These are phyloP conservation scores for Caenorhabditis sp. DNA, from an alignment of 2,888 invertebrate genomes.

Conservation along the genomic window DNA sequence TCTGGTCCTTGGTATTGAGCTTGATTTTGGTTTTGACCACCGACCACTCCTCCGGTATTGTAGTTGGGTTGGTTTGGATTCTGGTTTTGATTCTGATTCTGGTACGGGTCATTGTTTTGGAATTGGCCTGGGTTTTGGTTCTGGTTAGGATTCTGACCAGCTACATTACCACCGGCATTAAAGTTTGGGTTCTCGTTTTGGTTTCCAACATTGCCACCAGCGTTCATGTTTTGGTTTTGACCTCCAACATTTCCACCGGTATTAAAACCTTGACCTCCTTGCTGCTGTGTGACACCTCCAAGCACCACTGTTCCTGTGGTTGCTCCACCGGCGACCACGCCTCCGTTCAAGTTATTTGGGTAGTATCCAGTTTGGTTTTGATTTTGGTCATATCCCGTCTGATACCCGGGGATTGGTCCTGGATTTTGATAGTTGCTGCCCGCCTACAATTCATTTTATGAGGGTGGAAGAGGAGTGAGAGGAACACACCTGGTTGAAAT, in stretches of 20 bases:
- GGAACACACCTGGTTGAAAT: constrained; percentile 58
- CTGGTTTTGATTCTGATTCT: constrained; percentile 8
- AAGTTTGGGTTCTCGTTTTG: constrained; percentile 3
- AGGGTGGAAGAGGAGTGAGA: not conserved
- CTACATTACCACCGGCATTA: constrained; percentile 3
- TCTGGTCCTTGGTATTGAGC: not conserved
- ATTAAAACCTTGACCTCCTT: not conserved
- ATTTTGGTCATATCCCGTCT: constrained; percentile 53
- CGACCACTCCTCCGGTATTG: not conserved
- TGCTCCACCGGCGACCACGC: constrained; percentile 49
- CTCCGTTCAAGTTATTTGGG: constrained; percentile 48
- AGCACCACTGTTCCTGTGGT: constrained; percentile 26
- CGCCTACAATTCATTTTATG: constrained; percentile 15
- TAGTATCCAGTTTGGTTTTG: constrained; percentile 36
- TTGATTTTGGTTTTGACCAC: constrained; percentile 5
- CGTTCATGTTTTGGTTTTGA: constrained; percentile 25
- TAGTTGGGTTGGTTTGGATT: not conserved
- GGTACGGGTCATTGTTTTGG: constrained; percentile 4
- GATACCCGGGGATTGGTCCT: constrained; percentile 53
- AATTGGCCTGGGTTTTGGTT: constrained; percentile 15
- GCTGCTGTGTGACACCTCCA: constrained; percentile 32
- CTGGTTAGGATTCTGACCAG: no score
- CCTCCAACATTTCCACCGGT: not conserved
- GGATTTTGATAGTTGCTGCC: constrained; percentile 67
- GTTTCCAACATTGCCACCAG: constrained; percentile 2